Evolutionary conservation across 2,797 vertebrate genomes (phyloP).

Genomic region (Dermochelys coriacea): DNA sequence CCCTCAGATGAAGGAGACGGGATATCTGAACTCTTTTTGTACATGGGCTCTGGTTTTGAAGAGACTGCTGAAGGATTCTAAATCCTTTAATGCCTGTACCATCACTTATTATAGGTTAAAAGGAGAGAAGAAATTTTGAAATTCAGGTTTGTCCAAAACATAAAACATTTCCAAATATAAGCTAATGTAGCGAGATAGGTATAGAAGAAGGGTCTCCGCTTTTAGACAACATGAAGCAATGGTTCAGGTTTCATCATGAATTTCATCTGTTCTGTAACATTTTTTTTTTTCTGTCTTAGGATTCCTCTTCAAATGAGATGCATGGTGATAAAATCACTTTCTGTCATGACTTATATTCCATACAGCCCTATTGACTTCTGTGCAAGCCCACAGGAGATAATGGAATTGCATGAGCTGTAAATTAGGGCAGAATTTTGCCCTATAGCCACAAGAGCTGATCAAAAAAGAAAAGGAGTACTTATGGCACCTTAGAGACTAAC

Average conservation of each 20-base stretch:
- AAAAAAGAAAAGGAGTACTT: too few relatives aligned
- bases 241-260: slow-evolving; percentile 69
- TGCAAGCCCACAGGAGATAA: neutral
- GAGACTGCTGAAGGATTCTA: slow-evolving; percentile 38
- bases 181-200: slow-evolving; percentile 48
- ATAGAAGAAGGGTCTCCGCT: slow-evolving; percentile 53
- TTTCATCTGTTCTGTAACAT: slow-evolving; percentile 39
- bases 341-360: neutral
- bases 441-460: neutral
- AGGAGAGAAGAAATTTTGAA: neutral
- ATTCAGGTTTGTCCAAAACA: neutral
- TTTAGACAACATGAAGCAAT: slow-evolving; percentile 63
- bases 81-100: neutral
- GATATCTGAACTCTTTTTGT: slow-evolving; percentile 76
- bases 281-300: neutral
- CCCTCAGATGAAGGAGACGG: slow-evolving; percentile 78
- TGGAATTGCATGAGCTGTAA: neutral
- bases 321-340: neutral
- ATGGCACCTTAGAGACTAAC: too few relatives aligned
- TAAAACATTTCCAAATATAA: slow-evolving; percentile 15
- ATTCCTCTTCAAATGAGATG: neutral
- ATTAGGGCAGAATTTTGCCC: neutral
- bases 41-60: slow-evolving; percentile 56
- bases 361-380: neutral
- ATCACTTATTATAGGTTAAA: neutral